Percentiles rank a stretch among this genome's conserved stretches.
These are phyloP conservation scores for Apamea crenata DNA, from an alignment of 2,888 invertebrate species.

Conservation along the genomic window DNA sequence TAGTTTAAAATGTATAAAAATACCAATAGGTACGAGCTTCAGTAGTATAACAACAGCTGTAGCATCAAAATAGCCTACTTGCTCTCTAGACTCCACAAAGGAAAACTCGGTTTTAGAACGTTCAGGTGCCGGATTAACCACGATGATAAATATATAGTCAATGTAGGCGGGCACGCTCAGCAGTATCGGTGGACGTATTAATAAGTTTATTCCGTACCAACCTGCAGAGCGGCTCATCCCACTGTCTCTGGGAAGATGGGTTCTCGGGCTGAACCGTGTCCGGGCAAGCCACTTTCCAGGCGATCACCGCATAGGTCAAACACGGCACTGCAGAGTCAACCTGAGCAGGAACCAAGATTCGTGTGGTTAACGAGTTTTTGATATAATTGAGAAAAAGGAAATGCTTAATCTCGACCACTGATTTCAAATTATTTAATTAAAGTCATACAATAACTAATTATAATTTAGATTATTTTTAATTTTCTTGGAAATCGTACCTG, in stretches of 20 bases:
- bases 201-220: no score
- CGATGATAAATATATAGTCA: neutral
- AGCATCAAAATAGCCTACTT: neutral
- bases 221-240: no score
- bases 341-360: no score
- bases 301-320: no score
- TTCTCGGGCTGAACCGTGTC: no score
- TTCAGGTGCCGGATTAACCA: neutral
- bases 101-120: slow-evolving; percentile 10
- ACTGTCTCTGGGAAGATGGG: no score
- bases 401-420: neutral
- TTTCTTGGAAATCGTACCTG: neutral
- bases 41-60: neutral
- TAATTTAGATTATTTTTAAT: neutral
- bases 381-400: no score
- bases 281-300: no score
- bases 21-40: neutral
- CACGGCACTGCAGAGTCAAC: no score
- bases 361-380: no score
- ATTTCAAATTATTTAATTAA: slow-evolving; percentile 7
- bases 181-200: no score
- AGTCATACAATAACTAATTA: neutral
- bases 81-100: neutral
- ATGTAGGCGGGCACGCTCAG: neutral
- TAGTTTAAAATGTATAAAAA: neutral